Evolutionary conservation across 2,113 vertebrate species (phyloP).

Genomic region (Cervus canadensis): DNA sequence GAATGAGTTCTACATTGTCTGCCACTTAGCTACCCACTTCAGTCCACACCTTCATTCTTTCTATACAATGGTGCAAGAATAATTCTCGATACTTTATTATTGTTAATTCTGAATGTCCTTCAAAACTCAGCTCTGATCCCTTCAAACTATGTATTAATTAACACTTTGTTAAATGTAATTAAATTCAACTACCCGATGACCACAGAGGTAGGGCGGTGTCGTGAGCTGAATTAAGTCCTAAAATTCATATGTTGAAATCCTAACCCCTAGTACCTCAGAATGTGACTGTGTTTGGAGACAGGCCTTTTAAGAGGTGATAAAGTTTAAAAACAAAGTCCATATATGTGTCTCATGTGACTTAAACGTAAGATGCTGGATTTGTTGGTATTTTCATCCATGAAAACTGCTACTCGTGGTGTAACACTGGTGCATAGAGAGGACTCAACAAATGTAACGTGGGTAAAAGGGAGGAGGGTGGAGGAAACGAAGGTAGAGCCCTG

Average conservation of each 20-base stretch:
- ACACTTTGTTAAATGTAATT: neutral
- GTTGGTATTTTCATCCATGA: neutral
- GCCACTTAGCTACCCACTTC: neutral
- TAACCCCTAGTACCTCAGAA: neutral
- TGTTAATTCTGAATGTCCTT: neutral
- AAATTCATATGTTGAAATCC: neutral
- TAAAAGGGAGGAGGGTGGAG: neutral
- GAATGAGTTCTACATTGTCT: neutral
- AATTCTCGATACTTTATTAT: neutral
- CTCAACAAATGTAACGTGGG: neutral
- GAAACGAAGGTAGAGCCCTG: neutral
- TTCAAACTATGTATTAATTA: neutral
- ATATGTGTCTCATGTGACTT: neutral
- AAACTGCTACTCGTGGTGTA: neutral
- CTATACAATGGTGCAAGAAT: neutral
- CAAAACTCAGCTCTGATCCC: neutral
- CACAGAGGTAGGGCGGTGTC: neutral
- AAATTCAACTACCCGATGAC: neutral
- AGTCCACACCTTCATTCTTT: neutral
- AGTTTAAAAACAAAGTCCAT: neutral
- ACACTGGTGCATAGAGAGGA: neutral
- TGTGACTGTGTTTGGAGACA: neutral
- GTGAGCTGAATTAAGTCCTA: neutral
- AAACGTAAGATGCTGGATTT: neutral
- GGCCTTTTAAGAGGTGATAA: neutral